phyloP scores from a whole-genome alignment of 2,888 invertebrate genomes.

The Drosophila aldrichi region DNA sequence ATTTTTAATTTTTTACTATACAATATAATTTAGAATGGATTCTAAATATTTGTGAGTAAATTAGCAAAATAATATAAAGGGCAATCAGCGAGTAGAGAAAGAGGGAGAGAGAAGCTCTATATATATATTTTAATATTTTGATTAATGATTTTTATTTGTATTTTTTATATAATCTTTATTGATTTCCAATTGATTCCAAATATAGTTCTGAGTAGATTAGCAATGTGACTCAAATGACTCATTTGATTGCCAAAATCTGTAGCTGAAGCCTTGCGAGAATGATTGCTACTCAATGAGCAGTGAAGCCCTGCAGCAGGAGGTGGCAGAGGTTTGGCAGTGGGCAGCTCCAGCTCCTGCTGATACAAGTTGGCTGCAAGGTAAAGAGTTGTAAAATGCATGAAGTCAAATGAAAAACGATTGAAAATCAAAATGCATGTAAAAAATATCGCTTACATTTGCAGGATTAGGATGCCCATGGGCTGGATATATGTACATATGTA shows the following conservation, averaged over 20 bases:
- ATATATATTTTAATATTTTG: too few species aligned
- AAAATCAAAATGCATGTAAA: neutral
- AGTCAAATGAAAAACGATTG: neutral
- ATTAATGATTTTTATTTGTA: neutral
- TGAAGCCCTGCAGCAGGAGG: neutral
- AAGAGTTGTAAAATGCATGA: neutral
- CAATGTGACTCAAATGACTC: neutral
- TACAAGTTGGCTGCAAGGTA: neutral
- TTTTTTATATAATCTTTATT: neutral
- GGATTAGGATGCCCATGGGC: constrained; percentile 14
- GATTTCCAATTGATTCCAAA: neutral
- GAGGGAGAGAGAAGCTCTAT: too few species aligned
- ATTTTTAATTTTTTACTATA: too few species aligned
- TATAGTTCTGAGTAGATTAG: neutral
- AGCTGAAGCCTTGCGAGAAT: neutral
- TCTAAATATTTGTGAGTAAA: too few species aligned
- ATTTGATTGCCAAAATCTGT: neutral
- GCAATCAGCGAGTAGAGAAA: too few species aligned
- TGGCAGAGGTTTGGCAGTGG: neutral
- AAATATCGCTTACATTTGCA: neutral
- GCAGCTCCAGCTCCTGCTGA: neutral
- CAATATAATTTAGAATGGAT: too few species aligned
- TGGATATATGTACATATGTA: neutral
- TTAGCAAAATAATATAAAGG: too few species aligned
- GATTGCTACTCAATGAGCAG: neutral